Base-by-base conservation (phyloP, 2,888 invertebrate species). In the Argyresthia goedartella region DNA sequence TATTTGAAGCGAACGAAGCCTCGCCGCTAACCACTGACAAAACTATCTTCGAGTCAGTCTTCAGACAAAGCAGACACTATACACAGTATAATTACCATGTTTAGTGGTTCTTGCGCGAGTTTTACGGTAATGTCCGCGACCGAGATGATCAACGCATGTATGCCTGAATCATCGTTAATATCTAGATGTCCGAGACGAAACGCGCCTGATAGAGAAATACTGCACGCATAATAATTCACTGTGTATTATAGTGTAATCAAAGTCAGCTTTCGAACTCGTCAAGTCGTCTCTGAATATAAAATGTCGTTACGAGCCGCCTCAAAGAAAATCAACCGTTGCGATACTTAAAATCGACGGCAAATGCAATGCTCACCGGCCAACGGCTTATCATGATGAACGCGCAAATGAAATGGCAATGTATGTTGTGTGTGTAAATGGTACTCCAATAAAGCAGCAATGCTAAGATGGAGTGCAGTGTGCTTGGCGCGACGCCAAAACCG, bases 31-130 rank as follows among this genome's bases (percentile, higher is more conserved):
- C 13, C n/a, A 13, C 14, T 8, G 8, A 42, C n/a, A 42, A 41
- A 13, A 42, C 14, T n/a, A 13, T 14, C 7, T 13, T 39, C 39
- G 11, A 39, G n/a, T 10, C 39, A n/a, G 39, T 11, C 39, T 39
- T 39, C 11, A 10, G 39, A 11, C 39, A 25, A 25, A 2, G 44
- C 44, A n/a, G 44, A 15, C 14, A 14, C 16, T 9, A 44, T 16
- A 44, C 15, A 15, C 11, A 49, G 42, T 15, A 42, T 33, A 65
- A 69, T 65, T 63, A 56, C 65, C 63, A 59, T 64, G 64, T 65
- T 66, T 64, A 65, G 66, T 57, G 61, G 63, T 64, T 56, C 65
- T 60, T 63, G 62, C 60, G 63, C 56, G 55, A 52, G 59, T 60
- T 60, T 61, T 62, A 67, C 60, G 62, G 59, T 62, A 63, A 60